These are phyloP conservation scores for Anseranas semipalmata DNA, from an alignment of 2,113 vertebrate genomes.

Conservation along the genomic window DNA sequence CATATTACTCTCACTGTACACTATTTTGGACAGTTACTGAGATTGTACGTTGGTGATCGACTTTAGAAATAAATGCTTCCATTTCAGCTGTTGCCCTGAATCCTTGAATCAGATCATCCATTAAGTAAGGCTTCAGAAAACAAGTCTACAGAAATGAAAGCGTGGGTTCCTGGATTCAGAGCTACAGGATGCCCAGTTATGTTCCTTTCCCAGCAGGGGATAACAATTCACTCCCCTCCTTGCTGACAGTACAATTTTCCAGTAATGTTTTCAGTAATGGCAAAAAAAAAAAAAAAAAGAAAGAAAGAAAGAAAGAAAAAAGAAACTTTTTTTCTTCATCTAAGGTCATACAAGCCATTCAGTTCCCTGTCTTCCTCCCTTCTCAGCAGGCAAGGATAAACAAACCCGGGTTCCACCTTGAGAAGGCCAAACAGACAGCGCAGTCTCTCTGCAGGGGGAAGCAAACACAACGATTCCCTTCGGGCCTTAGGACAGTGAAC, in stretches of 20 bases:
- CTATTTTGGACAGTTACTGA: not conserved
- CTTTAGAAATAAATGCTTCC: not conserved
- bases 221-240: not conserved
- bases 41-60: not conserved
- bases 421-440: not conserved
- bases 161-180: not conserved
- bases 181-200: not conserved
- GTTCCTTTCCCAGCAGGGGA: not conserved
- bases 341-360: not conserved
- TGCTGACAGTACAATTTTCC: not conserved
- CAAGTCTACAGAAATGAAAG: not conserved
- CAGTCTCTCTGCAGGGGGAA: not conserved
- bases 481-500: accelerated
- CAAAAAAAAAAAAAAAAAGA: not conserved
- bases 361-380: not conserved
- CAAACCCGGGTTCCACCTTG: not conserved
- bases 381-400: not conserved
- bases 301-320: no score
- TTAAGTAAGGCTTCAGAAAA: not conserved
- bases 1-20: not conserved
- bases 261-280: not conserved
- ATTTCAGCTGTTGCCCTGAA: not conserved
- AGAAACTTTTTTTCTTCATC: not conserved
- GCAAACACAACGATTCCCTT: not conserved
- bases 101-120: not conserved